Evolutionary conservation across 2,113 vertebrate species (phyloP).

Genomic region (Centropus unirufus): DNA sequence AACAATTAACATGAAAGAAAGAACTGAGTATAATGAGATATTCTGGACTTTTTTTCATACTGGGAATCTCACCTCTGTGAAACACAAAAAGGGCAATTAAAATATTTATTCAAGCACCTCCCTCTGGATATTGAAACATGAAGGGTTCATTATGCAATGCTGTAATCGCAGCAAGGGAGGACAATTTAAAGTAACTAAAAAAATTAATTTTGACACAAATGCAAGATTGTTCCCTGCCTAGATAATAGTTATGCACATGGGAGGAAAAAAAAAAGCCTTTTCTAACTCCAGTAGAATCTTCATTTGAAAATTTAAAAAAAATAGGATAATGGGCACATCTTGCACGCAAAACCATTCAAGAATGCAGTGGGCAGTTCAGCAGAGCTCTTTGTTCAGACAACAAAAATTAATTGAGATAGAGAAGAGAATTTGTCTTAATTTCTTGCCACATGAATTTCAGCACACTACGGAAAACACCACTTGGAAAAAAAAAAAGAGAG

Average conservation of each 20-base stretch:
- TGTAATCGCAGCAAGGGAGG: slow-evolving; percentile 17
- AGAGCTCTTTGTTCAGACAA: not conserved
- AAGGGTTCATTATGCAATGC: not conserved
- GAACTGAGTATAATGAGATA: not conserved
- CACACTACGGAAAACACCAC: not conserved
- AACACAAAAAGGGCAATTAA: slow-evolving; percentile 31
- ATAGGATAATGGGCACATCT: not conserved
- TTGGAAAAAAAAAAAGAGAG: not conserved
- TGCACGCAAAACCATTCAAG: not conserved
- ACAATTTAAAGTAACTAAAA: slow-evolving; percentile 21
- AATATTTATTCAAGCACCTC: slow-evolving; percentile 49
- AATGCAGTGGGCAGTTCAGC: not conserved
- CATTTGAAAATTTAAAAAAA: not conserved
- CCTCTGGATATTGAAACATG: slow-evolving; percentile 29
- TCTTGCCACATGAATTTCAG: not conserved
- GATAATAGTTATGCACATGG: not conserved
- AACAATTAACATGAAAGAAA: not conserved
- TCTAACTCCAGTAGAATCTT: not conserved
- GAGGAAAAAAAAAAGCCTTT: not conserved
- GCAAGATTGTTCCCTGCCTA: not conserved
- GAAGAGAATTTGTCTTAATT: not conserved
- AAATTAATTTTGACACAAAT: slow-evolving; percentile 42
- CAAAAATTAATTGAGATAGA: not conserved
- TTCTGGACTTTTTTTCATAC: not conserved
- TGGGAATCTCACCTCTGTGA: slow-evolving; percentile 1